Conservation (phyloP, 2,113 vertebrate genomes). For the Xenotilapia caudafasciata region DNA sequence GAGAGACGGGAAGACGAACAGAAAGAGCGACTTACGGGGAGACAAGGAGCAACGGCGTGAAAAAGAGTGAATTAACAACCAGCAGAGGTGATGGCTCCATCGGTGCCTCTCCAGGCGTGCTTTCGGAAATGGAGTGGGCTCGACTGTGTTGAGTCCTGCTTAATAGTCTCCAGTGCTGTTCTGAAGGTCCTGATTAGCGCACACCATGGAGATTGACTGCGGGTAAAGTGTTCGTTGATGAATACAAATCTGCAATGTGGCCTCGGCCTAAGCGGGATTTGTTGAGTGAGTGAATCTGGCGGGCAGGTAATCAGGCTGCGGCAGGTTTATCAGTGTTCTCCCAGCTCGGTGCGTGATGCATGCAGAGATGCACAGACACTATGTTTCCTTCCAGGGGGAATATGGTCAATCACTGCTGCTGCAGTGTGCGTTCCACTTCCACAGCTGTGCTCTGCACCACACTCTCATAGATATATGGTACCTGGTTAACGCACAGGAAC, state of each 20-base stretch:
- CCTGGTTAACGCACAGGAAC: neutral
- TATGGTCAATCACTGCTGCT: neutral
- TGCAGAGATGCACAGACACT: neutral
- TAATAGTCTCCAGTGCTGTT: conserved; percentile 42
- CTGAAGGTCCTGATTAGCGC: conserved; percentile 48
- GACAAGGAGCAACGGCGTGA: neutral
- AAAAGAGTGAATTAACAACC: conserved; percentile 28
- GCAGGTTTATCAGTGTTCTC: conserved; percentile 25
- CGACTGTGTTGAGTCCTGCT: conserved; percentile 19
- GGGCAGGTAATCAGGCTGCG: conserved; percentile 34
- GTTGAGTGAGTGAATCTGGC: conserved; percentile 13
- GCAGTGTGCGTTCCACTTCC: neutral
- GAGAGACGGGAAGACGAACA: neutral
- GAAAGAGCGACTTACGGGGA: neutral
- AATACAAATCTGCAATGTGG: conserved; percentile 38
- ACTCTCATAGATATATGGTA: neutral
- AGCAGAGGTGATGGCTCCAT: conserved; percentile 32
- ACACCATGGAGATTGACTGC: conserved; percentile 17
- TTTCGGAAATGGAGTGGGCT: conserved; percentile 23
- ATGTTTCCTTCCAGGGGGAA: neutral
- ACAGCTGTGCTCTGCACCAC: neutral
- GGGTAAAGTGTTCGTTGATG: conserved; percentile 25
- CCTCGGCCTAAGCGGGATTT: conserved; percentile 16
- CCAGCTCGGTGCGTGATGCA: neutral
- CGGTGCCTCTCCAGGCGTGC: conserved; percentile 10